These are phyloP conservation scores for Podiceps cristatus DNA, from an alignment of 2,113 vertebrate genomes.

Conservation along the genomic window DNA sequence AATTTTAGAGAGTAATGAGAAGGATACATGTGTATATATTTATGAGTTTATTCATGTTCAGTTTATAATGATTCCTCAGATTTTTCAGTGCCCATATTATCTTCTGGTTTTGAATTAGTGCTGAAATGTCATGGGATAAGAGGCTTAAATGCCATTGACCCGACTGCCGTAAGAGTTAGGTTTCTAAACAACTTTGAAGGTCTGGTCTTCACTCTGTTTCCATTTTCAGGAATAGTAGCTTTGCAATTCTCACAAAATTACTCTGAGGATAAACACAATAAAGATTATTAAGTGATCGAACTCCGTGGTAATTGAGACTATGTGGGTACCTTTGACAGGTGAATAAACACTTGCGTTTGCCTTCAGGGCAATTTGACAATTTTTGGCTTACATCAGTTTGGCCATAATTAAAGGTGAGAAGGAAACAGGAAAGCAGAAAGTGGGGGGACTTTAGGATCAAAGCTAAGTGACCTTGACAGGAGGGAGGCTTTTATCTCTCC, in stretches of 20 bases:
- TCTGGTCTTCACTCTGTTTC: background rate
- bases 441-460: background rate
- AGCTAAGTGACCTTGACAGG: conserved; percentile 36
- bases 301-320: background rate
- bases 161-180: background rate
- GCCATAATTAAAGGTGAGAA: background rate
- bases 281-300: background rate
- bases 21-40: background rate
- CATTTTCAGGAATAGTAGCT: background rate
- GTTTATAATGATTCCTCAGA: background rate
- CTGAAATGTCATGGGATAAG: background rate
- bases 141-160: background rate
- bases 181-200: background rate
- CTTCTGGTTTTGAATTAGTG: background rate
- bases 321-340: background rate
- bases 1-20: background rate
- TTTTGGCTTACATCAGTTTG: conserved; percentile 10
- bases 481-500: conserved; percentile 10
- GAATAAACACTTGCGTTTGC: background rate
- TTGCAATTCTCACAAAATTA: background rate
- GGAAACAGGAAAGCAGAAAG: background rate
- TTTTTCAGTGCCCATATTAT: background rate
- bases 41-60: background rate
- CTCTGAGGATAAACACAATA: background rate
- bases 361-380: conserved; percentile 13